Conservation (phyloP, 35 echinoderm and acorn worm species). For the Acanthaster planci region DNA sequence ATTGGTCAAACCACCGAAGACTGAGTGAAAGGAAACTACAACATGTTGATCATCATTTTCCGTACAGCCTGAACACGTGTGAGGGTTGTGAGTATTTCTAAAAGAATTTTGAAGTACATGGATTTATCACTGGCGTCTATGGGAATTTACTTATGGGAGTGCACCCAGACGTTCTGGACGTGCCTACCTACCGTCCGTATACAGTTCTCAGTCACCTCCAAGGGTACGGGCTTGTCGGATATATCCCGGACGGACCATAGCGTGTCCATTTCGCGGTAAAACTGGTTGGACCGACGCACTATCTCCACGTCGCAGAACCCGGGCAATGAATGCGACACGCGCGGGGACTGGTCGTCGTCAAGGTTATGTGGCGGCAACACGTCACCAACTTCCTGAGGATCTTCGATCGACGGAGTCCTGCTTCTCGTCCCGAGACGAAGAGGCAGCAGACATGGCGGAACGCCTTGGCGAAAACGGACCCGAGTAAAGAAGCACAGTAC, state of each 20-base stretch:
- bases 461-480: background rate
- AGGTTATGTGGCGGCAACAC: background rate
- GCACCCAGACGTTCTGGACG: too few relatives aligned
- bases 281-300: constrained; percentile 47
- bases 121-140: too few relatives aligned
- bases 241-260: constrained; percentile 77
- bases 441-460: background rate
- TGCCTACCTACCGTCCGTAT: constrained; percentile 72
- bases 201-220: constrained; percentile 74
- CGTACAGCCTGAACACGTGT: too few relatives aligned
- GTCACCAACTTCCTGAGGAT: background rate
- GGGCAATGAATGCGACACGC: constrained; percentile 28
- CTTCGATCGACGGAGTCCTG: background rate
- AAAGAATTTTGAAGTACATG: too few relatives aligned
- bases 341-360: constrained; percentile 1
- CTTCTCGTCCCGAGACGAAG: background rate
- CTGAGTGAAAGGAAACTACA: too few relatives aligned
- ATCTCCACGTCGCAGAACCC: constrained; percentile 55
- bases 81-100: too few relatives aligned
- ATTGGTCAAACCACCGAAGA: too few relatives aligned
- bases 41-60: too few relatives aligned
- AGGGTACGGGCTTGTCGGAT: constrained; percentile 63
- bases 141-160: too few relatives aligned
- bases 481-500: background rate
- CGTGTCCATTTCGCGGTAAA: constrained; percentile 84